Evolutionary conservation across 2,797 vertebrate genomes (phyloP), one percentile per base, ranked within the genome.

Genomic region (Odontamblyopus lacepedii): DNA sequence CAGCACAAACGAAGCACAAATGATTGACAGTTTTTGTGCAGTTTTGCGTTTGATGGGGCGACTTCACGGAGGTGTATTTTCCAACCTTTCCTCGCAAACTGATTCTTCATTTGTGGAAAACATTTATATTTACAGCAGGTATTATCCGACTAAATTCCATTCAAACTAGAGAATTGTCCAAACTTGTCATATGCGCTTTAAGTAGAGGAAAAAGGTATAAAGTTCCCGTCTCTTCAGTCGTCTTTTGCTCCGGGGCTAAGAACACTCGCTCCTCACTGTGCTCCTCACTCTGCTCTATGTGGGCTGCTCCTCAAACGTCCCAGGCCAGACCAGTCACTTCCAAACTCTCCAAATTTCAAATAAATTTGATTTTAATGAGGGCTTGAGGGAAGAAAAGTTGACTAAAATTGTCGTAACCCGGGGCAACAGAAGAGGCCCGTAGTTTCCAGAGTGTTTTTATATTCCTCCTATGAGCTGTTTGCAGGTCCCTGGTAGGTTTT

Each of bases 361-460:
- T 74, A 77, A 80, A 79, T 83, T 70, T 27, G 26, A 5, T 30
- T 75, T 75, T 80, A 82, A 84, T 80, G 67, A 80, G 78, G 65
- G 69, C 71, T 77, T 75, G 56, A 75, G 73, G 76, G 73, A 51
- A 53, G 70, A 74, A 70, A 41, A 65, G 53, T 53, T 65, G 55
- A 72, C 77, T 77, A 53, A 71, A 78, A 75, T 12, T n/a, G 65
- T 72, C 69, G 67, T 73, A 79, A 81, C 61, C 66, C 70, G 63
- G 62, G 67, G 30, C 41, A 72, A 67, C 26, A 57, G 70, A 61
- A 30, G 62, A 13, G 72, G 60, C 51, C 41, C 66, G 32, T 38
- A 70, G 56, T 63, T 74, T 77, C 70, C 55, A 73, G 8, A 60
- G 6, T 56, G 60, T 50, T 62, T 55, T 41, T 53, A 38, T 67